Percentiles rank a stretch among this genome's conserved stretches.
Evolutionary conservation across 2,113 vertebrate species (phyloP).

Genomic region (Bombycilla garrulus): DNA sequence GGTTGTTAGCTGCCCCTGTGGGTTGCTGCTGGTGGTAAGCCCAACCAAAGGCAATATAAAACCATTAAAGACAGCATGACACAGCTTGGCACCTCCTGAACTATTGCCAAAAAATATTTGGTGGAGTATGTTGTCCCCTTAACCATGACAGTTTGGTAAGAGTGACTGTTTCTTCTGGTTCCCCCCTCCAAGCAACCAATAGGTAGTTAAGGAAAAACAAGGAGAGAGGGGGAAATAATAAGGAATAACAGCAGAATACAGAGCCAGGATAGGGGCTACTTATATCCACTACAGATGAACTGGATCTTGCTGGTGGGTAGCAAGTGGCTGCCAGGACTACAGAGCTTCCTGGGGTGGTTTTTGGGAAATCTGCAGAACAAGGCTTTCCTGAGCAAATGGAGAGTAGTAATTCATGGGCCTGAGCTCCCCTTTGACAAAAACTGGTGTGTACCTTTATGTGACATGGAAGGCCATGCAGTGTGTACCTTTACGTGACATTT

Average conservation of each 20-base stretch:
- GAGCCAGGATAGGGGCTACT: background rate
- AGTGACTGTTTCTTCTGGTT: background rate
- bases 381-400: background rate
- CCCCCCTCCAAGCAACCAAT: background rate
- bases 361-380: background rate
- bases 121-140: background rate
- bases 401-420: accelerated
- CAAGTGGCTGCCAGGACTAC: background rate
- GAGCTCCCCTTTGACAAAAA: background rate
- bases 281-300: background rate
- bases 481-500: background rate
- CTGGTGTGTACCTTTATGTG: background rate
- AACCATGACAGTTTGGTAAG: background rate
- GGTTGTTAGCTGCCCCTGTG: background rate
- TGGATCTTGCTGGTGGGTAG: background rate
- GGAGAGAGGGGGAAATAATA: background rate
- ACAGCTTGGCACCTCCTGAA: background rate
- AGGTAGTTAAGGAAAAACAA: background rate
- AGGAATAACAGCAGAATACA: background rate
- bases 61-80: background rate
- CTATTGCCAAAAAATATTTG: background rate
- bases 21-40: background rate
- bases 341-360: background rate
- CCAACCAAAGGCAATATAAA: background rate
- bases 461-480: accelerated